Conservation (phyloP, 2,113 vertebrate species). For the Lates calcarifer region DNA sequence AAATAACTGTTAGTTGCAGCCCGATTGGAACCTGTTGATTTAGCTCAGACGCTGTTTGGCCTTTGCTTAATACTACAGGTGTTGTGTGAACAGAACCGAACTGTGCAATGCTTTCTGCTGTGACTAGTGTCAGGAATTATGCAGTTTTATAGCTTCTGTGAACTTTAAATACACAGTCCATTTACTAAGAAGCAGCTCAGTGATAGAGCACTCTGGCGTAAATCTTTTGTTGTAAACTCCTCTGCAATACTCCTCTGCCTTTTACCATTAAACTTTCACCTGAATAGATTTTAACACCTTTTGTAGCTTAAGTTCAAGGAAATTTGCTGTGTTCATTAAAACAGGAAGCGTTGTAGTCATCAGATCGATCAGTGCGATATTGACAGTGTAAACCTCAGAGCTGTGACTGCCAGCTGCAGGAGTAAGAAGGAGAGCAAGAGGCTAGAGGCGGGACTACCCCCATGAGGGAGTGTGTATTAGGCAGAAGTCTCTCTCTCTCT, state of each 20-base stretch:
- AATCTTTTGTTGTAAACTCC: too few species aligned
- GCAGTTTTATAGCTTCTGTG: too few species aligned
- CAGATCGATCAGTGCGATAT: slow-evolving; percentile 39
- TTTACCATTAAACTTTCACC: neutral
- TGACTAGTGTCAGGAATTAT: too few species aligned
- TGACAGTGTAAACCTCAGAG: slow-evolving; percentile 66
- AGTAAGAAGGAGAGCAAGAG: neutral
- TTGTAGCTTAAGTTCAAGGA: neutral
- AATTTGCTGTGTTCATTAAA: slow-evolving; percentile 39
- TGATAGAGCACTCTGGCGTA: neutral
- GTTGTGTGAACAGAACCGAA: too few species aligned
- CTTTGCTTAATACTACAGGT: too few species aligned
- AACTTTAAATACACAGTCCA: too few species aligned
- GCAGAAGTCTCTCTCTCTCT: slow-evolving; percentile 34
- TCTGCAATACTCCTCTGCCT: neutral
- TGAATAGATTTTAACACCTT: neutral
- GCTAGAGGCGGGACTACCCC: slow-evolving; percentile 71
- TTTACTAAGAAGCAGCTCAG: neutral
- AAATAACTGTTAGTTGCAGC: neutral
- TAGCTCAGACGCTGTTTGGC: too few species aligned
- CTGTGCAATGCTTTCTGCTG: too few species aligned
- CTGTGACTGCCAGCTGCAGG: slow-evolving; percentile 48
- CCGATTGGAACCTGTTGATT: neutral
- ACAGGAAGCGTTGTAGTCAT: slow-evolving; percentile 31
- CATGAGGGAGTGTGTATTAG: slow-evolving; percentile 62